Percentiles rank a stretch among this genome's conserved stretches.
These are phyloP conservation scores for Stichodactyla mertensii DNA, from an alignment of 64 coral and sea anemone genomes.

Conservation along the genomic window DNA sequence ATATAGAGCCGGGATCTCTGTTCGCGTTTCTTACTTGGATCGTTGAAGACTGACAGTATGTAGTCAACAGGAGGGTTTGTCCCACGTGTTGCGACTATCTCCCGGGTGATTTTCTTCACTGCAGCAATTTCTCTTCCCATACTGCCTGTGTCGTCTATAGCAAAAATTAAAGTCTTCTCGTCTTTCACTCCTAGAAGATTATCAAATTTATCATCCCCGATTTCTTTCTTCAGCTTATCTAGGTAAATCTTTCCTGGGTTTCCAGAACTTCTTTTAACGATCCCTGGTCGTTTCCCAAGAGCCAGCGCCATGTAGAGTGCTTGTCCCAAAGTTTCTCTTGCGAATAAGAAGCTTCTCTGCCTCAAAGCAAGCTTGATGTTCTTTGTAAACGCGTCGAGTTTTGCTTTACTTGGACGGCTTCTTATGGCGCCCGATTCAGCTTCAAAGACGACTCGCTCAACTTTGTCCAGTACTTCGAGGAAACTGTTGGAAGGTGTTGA, in stretches of 20 bases:
- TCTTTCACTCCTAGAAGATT: conserved; percentile 53
- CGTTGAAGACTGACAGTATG: conserved; percentile 45
- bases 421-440: conserved; percentile 23
- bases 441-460: conserved; percentile 51
- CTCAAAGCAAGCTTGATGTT: conserved; percentile 49
- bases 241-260: conserved; percentile 24
- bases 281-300: not conserved
- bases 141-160: conserved; percentile 71
- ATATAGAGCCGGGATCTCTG: too few species aligned
- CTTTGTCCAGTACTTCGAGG: conserved; percentile 47
- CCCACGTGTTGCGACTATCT: conserved; percentile 20
- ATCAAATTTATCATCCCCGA: conserved; percentile 38
- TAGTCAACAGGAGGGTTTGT: not conserved
- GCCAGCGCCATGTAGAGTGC: conserved; percentile 31
- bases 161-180: conserved; percentile 67
- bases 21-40: conserved; percentile 15
- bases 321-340: conserved; percentile 41
- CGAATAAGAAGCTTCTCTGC: conserved; percentile 49
- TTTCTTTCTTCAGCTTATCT: conserved; percentile 41
- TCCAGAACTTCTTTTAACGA: conserved; percentile 3
- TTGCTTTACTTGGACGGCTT: conserved; percentile 12
- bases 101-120: conserved; percentile 42
- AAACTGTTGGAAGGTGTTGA: conserved; percentile 64
- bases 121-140: conserved; percentile 51
- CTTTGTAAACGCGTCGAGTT: conserved; percentile 20